Evolutionary conservation across 2,113 vertebrate genomes (phyloP), one percentile per base, ranked within the genome.

Genomic region (Tachuris rubrigastra): DNA sequence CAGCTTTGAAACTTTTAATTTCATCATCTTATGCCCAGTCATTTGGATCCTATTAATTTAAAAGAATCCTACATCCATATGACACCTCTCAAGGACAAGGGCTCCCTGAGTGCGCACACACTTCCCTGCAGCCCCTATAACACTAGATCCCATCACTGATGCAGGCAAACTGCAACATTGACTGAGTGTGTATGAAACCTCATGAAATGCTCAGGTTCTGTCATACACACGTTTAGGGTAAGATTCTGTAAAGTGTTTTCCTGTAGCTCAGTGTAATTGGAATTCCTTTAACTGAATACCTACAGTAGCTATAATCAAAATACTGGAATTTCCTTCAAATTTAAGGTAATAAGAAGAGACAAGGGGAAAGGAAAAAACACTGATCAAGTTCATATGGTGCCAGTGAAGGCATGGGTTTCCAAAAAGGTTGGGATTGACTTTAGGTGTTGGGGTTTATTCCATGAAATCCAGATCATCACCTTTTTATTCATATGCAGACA

Each of bases 361-460:
- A 7, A 66, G 11, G 18, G 8, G 14, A 67, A 74, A 74, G 17
- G 9, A 19, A 10, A 4, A 62, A 79, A 9, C 42, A 4, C 3
- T 1, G 1, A 44, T 14, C 20, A 37, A 42, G 31, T 55, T 79
- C 53, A 56, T 46, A 49, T 39, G 21, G 18, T 1, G 1, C 17
- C 47, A 77, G 53, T 13, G 35, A 72, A 60, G 47, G 41, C 25
- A 30, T 30, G 13, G 16, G 66, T 85, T 73, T 52, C 37, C 35
- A 73, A 25, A 68, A 3, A 35, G 15, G 8, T 19, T 23, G 31
- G 16, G 25, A 47, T 5, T 8, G 12, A 49, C 49, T 58, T 80
- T 12, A 42, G 14, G 6, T 30, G 6, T 42, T 42, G 17, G 18
- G 0, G 0, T 60, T 50, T 66, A 4, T 3, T 16, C 24, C 4